phyloP scores from a whole-genome alignment of 2,113 vertebrate species.

The Procavia capensis region DNA sequence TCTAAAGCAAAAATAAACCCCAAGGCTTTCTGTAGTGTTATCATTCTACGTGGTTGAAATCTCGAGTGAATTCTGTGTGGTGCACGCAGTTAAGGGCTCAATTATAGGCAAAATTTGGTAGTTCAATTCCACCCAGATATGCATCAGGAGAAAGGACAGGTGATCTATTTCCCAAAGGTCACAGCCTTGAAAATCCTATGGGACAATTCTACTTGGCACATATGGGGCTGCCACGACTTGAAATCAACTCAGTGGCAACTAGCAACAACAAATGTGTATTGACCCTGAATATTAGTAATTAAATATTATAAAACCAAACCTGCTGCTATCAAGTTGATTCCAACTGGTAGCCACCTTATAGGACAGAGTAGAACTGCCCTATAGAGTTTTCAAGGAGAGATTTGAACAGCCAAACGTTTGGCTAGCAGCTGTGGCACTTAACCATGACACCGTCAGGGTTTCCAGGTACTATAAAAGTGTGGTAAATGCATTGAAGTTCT shows the following conservation, averaged over 20 bases:
- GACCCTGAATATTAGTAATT: not conserved
- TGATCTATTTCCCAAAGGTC: not conserved
- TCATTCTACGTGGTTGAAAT: not conserved
- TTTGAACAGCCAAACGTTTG: too few species aligned
- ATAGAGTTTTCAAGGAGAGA: too few species aligned
- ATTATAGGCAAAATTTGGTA: not conserved
- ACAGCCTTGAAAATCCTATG: not conserved
- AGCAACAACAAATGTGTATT: not conserved
- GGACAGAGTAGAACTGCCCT: too few species aligned
- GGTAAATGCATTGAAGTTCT: not conserved
- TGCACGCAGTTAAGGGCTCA: not conserved
- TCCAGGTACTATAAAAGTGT: not conserved
- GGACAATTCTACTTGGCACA: not conserved
- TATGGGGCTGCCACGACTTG: too few species aligned
- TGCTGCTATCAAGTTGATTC: too few species aligned
- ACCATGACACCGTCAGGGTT: too few species aligned
- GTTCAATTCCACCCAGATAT: not conserved
- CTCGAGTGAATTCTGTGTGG: not conserved
- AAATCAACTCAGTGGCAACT: not conserved
- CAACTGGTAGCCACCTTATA: too few species aligned
- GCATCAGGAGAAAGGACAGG: not conserved
- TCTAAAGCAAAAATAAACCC: not conserved
- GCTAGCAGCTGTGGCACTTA: too few species aligned
- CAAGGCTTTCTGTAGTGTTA: constrained; percentile 1
- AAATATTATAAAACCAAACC: not conserved